A percentile compares a stretch with the other conserved stretches of the same genome.
These are phyloP conservation scores for Philaethria dido DNA, from an alignment of 2,888 invertebrate genomes.

Conservation along the genomic window DNA sequence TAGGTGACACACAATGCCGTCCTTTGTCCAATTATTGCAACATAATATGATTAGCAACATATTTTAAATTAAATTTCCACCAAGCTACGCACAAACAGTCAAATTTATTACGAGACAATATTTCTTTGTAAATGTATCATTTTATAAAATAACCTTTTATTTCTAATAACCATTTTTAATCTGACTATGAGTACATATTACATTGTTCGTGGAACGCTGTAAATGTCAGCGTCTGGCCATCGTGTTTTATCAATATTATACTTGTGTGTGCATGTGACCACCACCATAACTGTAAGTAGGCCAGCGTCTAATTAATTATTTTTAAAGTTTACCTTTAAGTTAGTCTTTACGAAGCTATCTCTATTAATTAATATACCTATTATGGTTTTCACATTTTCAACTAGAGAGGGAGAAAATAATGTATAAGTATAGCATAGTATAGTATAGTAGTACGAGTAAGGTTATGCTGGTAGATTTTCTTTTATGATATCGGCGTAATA, in stretches of 20 bases:
- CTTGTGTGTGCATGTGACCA: conserved; percentile 2
- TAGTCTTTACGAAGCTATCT: neutral
- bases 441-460: too few relatives aligned
- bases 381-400: neutral
- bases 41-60: too few relatives aligned
- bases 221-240: conserved; percentile 14
- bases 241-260: conserved; percentile 15
- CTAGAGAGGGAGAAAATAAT: neutral
- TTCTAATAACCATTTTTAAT: neutral
- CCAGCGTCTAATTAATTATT: conserved; percentile 15
- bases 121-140: neutral
- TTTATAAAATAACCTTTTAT: neutral
- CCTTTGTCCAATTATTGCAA: too few relatives aligned
- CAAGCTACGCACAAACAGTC: too few relatives aligned
- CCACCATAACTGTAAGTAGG: neutral
- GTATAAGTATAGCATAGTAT: neutral
- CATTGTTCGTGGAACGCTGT: neutral
- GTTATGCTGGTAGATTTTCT: too few relatives aligned
- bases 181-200: neutral
- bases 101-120: neutral
- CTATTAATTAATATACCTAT: neutral
- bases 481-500: too few relatives aligned
- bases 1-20: too few relatives aligned
- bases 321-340: conserved; percentile 7
- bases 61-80: too few relatives aligned